These are phyloP conservation scores for Macrochelys suwanniensis DNA, from an alignment of 2,797 vertebrate genomes.

Conservation along the genomic window DNA sequence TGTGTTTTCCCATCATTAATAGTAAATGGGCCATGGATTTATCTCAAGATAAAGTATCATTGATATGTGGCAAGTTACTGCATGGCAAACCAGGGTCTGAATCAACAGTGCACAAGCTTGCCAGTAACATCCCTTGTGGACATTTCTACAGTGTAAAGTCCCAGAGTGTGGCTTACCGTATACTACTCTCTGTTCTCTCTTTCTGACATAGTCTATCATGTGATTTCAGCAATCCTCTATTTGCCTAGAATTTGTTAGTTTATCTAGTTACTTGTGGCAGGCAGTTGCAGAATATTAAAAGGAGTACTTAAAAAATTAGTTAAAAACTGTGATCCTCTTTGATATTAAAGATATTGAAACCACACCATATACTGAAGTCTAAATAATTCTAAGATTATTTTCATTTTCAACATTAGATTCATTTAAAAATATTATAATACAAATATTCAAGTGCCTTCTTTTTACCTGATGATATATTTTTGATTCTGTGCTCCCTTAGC, in stretches of 20 bases:
- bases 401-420: not conserved
- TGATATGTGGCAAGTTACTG: not conserved
- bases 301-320: not conserved
- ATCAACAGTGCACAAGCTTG: not conserved
- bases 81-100: not conserved
- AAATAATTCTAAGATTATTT: not conserved
- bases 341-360: not conserved
- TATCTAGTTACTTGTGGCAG: not conserved
- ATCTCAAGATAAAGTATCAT: not conserved
- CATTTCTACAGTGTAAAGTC: not conserved
- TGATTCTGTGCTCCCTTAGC: constrained; percentile 62
- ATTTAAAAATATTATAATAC: not conserved
- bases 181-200: not conserved
- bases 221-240: not conserved
- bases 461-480: constrained; percentile 72
- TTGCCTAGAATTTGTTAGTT: not conserved
- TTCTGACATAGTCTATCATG: not conserved
- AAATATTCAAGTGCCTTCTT: not conserved
- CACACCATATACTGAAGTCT: not conserved
- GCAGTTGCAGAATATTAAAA: not conserved
- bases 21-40: not conserved
- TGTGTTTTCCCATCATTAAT: not conserved
- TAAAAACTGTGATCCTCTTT: not conserved
- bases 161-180: not conserved
- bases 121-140: not conserved